A percentile compares a stretch with the other conserved stretches of the same genome.
Evolutionary conservation across 1,140 invertebrate genomes (phyloP).

Genomic region (Drosophila azteca): DNA sequence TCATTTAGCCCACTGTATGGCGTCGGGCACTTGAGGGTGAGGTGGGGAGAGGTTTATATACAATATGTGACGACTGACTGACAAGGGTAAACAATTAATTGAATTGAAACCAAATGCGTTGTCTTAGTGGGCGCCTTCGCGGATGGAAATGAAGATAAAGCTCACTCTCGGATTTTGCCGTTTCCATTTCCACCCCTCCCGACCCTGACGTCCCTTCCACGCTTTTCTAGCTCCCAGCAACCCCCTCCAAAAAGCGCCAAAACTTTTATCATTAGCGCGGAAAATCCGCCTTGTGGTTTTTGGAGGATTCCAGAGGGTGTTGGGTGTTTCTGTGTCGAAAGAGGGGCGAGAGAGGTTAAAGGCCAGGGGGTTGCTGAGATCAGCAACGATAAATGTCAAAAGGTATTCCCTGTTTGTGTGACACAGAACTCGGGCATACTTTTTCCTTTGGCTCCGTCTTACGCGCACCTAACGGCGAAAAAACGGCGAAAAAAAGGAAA

Average conservation of each 20-base stretch:
- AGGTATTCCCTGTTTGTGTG: slow-evolving; percentile 52
- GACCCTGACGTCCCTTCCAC: background rate
- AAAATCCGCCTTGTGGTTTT: slow-evolving; percentile 67
- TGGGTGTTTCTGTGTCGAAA: no score
- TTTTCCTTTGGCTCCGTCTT: slow-evolving; percentile 23
- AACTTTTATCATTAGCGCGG: slow-evolving; percentile 78
- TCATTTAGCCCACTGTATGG: slow-evolving; percentile 27
- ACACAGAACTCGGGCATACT: slow-evolving; percentile 54
- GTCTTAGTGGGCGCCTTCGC: slow-evolving; percentile 2
- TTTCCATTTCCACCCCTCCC: background rate
- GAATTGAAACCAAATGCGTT: slow-evolving; percentile 51
- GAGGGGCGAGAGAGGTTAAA: background rate
- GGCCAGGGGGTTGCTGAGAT: background rate
- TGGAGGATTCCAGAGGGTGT: background rate
- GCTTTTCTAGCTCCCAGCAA: background rate
- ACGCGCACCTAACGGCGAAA: background rate
- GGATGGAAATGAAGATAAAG: slow-evolving; percentile 23
- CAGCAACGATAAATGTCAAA: slow-evolving; percentile 66
- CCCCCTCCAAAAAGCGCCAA: slow-evolving; percentile 21
- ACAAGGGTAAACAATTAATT: slow-evolving; percentile 80
- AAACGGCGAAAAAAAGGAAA: slow-evolving; percentile 2
- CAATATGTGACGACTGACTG: slow-evolving; percentile 61
- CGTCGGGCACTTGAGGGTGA: background rate
- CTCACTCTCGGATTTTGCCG: slow-evolving; percentile 27
- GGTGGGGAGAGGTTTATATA: slow-evolving; percentile 11